These are phyloP conservation scores for Brachycybe producta DNA, from an alignment of 2,888 invertebrate genomes.

Conservation along the genomic window DNA sequence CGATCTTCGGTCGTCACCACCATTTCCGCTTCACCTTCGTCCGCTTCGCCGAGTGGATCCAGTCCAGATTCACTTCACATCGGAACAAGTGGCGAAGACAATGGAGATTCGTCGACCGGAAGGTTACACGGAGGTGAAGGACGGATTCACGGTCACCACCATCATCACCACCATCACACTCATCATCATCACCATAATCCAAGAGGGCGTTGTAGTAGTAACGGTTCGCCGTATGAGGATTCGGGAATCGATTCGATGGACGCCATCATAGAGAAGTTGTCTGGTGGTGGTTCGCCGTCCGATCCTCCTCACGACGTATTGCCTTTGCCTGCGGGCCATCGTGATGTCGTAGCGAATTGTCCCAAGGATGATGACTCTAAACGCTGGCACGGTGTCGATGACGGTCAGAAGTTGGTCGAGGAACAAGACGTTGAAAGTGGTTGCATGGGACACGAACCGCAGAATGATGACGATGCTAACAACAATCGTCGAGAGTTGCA, in stretches of 20 bases:
- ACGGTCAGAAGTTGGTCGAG: no score
- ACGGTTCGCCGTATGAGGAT: constrained; percentile 58
- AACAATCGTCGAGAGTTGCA: no score
- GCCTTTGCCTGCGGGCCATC: no score
- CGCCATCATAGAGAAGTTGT: constrained; percentile 66
- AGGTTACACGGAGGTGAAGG: constrained; percentile 59
- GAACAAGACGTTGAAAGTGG: no score
- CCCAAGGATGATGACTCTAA: not conserved
- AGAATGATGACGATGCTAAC: no score
- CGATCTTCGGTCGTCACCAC: constrained; percentile 1
- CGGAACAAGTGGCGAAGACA: constrained; percentile 18
- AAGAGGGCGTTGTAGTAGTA: constrained; percentile 15
- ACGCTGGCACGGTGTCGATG: not conserved
- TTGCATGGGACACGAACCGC: no score
- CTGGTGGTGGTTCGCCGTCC: constrained; percentile 10
- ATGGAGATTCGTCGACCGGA: constrained; percentile 21
- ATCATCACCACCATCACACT: not conserved
- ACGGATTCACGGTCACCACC: no score
- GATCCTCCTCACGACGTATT: not conserved
- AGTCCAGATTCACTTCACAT: constrained; percentile 14
- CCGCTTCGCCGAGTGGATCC: constrained; percentile 14
- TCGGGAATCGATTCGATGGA: constrained; percentile 89
- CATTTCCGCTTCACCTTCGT: not conserved
- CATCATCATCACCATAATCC: constrained; percentile 4
- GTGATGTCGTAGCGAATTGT: not conserved